Percentiles rank a stretch among this genome's conserved stretches.
Conservation (phyloP, 2,888 invertebrate genomes). For the Nemapogon koenigi region DNA sequence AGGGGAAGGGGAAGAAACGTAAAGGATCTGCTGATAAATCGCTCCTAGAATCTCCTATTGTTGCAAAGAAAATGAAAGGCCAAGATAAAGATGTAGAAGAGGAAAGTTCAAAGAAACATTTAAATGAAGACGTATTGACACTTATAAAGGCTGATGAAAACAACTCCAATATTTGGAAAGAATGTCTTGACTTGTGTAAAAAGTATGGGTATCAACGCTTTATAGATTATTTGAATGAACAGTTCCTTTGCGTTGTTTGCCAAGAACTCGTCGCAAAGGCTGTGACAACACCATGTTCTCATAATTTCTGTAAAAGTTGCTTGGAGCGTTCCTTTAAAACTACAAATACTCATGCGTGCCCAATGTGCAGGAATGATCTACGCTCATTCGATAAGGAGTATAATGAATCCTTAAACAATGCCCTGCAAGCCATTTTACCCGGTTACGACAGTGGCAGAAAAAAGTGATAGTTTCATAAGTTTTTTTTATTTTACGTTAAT, state of each 20-base stretch:
- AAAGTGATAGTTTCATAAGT: no score
- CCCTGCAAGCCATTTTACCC: slow-evolving; percentile 68
- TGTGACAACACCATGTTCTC: slow-evolving; percentile 75
- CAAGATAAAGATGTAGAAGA: slow-evolving; percentile 19
- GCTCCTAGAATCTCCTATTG: no score
- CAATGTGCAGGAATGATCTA: slow-evolving; percentile 72
- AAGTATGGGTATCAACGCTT: slow-evolving; percentile 49
- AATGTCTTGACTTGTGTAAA: slow-evolving; percentile 54
- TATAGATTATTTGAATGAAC: slow-evolving; percentile 66
- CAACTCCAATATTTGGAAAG: slow-evolving; percentile 74
- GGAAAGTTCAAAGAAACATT: slow-evolving; percentile 18
- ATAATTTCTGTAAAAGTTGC: slow-evolving; percentile 78
- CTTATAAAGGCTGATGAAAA: slow-evolving; percentile 54
- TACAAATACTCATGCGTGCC: slow-evolving; percentile 69
- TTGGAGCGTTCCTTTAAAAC: slow-evolving; percentile 70
- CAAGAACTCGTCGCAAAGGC: slow-evolving; percentile 75
- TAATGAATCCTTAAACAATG: slow-evolving; percentile 64
- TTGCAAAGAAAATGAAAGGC: slow-evolving; percentile 22
- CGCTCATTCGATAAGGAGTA: slow-evolving; percentile 56
- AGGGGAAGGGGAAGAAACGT: not conserved
- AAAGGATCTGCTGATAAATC: not conserved
- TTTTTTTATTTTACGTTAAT: no score
- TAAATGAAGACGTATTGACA: slow-evolving; percentile 35
- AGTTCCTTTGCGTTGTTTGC: slow-evolving; percentile 82
- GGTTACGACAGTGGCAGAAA: slow-evolving; percentile 68